A percentile compares a stretch with the other conserved stretches of the same genome.
Evolutionary conservation across 2,888 invertebrate genomes (phyloP).

Genomic region (Oscheius onirici): DNA sequence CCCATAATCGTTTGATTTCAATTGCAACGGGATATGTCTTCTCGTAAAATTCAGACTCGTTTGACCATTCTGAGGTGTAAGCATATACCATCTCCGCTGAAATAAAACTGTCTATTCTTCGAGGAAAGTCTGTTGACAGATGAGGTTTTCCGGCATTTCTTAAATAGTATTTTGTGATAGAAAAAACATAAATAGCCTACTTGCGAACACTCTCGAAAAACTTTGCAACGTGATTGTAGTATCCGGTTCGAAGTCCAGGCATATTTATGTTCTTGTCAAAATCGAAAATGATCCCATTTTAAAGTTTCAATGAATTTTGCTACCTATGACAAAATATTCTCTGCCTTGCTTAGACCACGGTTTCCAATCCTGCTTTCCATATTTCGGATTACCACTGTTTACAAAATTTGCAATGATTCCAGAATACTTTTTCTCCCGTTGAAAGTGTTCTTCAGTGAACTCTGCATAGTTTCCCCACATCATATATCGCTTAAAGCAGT

Average conservation of each 20-base stretch:
- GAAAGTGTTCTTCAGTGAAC: background rate
- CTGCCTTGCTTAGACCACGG: conserved; percentile 28
- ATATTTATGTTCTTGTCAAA: conserved; percentile 11
- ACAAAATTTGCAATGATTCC: conserved; percentile 47
- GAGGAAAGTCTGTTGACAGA: background rate
- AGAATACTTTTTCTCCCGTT: conserved; percentile 37
- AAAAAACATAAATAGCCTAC: background rate
- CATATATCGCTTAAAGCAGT: background rate
- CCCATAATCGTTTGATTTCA: too few species aligned
- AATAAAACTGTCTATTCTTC: background rate
- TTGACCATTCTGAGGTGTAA: too few species aligned
- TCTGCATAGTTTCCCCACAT: conserved; percentile 10
- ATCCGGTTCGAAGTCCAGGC: background rate
- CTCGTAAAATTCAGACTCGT: too few species aligned
- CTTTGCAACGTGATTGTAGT: background rate
- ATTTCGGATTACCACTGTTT: conserved; percentile 36
- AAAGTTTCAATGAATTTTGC: background rate
- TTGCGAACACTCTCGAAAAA: background rate
- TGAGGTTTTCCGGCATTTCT: background rate
- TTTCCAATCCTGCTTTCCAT: conserved; percentile 30
- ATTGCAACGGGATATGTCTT: too few species aligned
- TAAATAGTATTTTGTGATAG: too few species aligned
- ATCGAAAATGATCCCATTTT: background rate
- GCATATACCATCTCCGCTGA: too few species aligned
- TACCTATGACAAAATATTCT: conserved; percentile 41